Percentiles rank a stretch among this genome's conserved stretches.
Conservation (phyloP, 2,797 vertebrate species). For the Premnoplex brunnescens region DNA sequence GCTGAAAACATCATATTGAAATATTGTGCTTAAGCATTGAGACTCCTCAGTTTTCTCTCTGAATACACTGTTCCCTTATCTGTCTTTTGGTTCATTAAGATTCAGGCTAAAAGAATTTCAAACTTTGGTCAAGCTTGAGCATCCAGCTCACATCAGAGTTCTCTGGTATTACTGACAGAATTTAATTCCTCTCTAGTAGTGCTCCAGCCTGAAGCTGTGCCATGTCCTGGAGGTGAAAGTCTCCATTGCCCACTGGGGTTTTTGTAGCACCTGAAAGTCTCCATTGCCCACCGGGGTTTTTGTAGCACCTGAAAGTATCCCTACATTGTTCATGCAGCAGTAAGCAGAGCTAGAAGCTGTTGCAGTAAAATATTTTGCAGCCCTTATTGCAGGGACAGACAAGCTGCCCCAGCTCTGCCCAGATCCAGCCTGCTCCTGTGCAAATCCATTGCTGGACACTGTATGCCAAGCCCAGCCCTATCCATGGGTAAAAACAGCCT, state of each 20-base stretch:
- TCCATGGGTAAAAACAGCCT: background rate
- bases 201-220: background rate
- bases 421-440: background rate
- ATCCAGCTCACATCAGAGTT: background rate
- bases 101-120: background rate
- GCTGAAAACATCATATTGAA: background rate
- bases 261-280: background rate
- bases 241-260: background rate
- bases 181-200: background rate
- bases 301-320: background rate
- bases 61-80: rapidly evolving
- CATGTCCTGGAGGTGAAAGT: background rate
- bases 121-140: background rate
- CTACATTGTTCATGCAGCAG: background rate
- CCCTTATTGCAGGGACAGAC: background rate
- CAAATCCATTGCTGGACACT: background rate
- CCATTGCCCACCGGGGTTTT: background rate
- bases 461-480: rapidly evolving
- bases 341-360: background rate
- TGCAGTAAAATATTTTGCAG: background rate
- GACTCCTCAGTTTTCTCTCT: background rate
- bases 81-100: background rate
- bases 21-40: background rate
- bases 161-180: background rate
- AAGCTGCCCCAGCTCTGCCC: background rate